Evolutionary conservation across 1,140 invertebrate species (phyloP).

Genomic region (Hyles euphorbiae): DNA sequence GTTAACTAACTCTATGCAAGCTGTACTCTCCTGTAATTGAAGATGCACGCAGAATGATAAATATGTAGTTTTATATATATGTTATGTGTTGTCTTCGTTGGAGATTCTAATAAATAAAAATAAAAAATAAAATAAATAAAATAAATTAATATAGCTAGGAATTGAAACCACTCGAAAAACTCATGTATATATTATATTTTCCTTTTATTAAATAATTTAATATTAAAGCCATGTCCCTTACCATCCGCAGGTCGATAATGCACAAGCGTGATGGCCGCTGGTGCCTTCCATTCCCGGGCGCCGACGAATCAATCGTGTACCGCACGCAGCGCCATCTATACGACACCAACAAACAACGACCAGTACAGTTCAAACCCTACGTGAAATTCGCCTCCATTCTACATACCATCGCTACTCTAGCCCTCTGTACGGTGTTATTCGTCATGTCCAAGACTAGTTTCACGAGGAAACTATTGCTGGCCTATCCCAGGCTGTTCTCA

Average conservation of each 20-base stretch:
- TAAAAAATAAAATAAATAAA: too few relatives aligned
- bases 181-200: too few relatives aligned
- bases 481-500: conserved; percentile 60
- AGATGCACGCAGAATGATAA: too few relatives aligned
- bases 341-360: conserved; percentile 81
- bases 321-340: conserved; percentile 86
- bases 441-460: conserved; percentile 80
- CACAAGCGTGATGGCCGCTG: conserved; percentile 81
- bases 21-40: too few relatives aligned
- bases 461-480: conserved; percentile 80
- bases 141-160: too few relatives aligned
- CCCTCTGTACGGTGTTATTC: conserved; percentile 79
- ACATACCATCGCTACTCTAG: conserved; percentile 63
- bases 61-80: too few relatives aligned
- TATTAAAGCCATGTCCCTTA: too few relatives aligned
- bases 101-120: too few relatives aligned
- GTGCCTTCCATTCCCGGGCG: conserved; percentile 86
- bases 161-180: too few relatives aligned
- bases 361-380: conserved; percentile 80
- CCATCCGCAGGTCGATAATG: conserved; percentile 72
- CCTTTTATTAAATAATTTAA: too few relatives aligned
- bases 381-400: conserved; percentile 74
- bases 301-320: conserved; percentile 86
- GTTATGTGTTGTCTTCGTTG: too few relatives aligned
- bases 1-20: too few relatives aligned